These are phyloP conservation scores for Saccostrea glomerata DNA, from an alignment of 1,140 invertebrate species.

Conservation along the genomic window DNA sequence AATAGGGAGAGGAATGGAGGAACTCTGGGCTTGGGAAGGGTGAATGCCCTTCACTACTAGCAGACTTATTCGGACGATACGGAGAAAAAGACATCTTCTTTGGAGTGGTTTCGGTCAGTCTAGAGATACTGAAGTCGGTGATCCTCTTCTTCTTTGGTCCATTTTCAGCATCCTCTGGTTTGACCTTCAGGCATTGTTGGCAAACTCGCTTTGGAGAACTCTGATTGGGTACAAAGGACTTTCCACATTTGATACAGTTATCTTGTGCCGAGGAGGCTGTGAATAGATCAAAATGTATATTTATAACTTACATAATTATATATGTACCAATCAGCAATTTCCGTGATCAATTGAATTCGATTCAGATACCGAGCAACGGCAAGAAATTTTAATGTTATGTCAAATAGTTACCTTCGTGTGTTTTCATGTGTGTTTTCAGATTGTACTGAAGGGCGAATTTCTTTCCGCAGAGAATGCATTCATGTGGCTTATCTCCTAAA, in stretches of 20 bases:
- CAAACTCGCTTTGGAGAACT: slow-evolving; percentile 31
- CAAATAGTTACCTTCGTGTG: slow-evolving; percentile 81
- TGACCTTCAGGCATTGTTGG: slow-evolving; percentile 13
- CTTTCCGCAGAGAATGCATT: slow-evolving; percentile 86
- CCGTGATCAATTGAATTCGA: no score
- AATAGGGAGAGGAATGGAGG: slow-evolving; percentile 26
- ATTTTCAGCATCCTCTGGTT: slow-evolving; percentile 22
- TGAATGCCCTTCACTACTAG: neutral
- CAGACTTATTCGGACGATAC: neutral
- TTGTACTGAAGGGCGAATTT: slow-evolving; percentile 88
- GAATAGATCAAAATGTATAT: neutral
- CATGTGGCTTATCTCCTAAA: slow-evolving; percentile 88
- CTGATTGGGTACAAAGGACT: slow-evolving; percentile 22
- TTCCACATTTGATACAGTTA: slow-evolving; percentile 47
- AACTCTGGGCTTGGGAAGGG: slow-evolving; percentile 14
- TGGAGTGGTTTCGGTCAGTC: slow-evolving; percentile 40
- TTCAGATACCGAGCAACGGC: no score
- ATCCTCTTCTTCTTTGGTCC: slow-evolving; percentile 1
- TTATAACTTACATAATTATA: neutral
- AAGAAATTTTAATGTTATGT: no score
- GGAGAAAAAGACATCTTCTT: slow-evolving; percentile 11
- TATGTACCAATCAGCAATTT: no score
- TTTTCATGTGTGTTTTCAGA: slow-evolving; percentile 87
- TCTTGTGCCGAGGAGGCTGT: slow-evolving; percentile 13
- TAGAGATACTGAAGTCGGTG: slow-evolving; percentile 52